These are phyloP conservation scores for Anguilla rostrata DNA, from an alignment of 2,113 vertebrate species.

Conservation along the genomic window DNA sequence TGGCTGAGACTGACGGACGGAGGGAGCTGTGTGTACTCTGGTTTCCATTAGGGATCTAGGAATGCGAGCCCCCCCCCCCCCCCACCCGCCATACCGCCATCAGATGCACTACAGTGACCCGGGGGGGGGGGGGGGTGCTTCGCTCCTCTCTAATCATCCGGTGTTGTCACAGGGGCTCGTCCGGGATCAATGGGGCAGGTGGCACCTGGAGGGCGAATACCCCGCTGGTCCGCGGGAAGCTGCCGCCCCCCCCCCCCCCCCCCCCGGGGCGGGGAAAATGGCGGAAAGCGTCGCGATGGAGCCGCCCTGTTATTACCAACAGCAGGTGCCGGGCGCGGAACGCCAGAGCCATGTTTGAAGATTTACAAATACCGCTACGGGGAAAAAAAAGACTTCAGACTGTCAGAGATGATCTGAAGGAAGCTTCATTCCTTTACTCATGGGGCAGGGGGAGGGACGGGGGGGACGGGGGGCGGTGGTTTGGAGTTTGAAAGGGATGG, in stretches of 20 bases:
- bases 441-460: neutral
- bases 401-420: slow-evolving; percentile 43
- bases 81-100: neutral
- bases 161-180: slow-evolving; percentile 25
- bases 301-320: slow-evolving; percentile 60
- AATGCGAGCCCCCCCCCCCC: neutral
- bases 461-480: neutral
- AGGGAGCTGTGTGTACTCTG: neutral
- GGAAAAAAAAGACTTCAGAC: slow-evolving; percentile 42
- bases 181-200: slow-evolving; percentile 44
- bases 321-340: slow-evolving; percentile 64
- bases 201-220: neutral
- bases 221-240: slow-evolving; percentile 7
- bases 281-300: slow-evolving; percentile 53
- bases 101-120: neutral
- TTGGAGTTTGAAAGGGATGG: slow-evolving; percentile 8
- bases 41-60: slow-evolving; percentile 1
- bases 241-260: slow-evolving; percentile 30
- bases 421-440: slow-evolving; percentile 8
- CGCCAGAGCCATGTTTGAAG: slow-evolving; percentile 52
- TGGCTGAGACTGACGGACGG: neutral
- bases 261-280: slow-evolving; percentile 53
- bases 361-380: slow-evolving; percentile 52
- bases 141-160: slow-evolving; percentile 17
- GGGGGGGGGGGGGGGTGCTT: neutral